Evolutionary conservation across 2,113 vertebrate species (phyloP).

Genomic region (Upupa epops): DNA sequence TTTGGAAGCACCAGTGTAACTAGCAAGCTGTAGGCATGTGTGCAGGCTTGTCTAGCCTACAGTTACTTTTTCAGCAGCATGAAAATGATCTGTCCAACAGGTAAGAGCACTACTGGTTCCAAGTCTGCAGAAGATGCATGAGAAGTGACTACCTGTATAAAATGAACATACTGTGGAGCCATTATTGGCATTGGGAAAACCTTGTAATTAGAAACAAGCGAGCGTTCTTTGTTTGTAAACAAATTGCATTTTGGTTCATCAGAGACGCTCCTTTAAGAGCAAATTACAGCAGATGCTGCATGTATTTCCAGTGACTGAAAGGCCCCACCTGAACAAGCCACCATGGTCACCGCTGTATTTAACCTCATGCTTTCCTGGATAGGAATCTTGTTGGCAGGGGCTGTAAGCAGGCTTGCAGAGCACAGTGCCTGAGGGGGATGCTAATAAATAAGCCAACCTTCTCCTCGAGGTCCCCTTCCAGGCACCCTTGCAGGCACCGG

Average conservation of each 20-base stretch:
- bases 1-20: slow-evolving; percentile 2
- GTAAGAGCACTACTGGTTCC: background rate
- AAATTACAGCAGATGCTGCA: slow-evolving; percentile 44
- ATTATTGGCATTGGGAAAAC: slow-evolving; percentile 51
- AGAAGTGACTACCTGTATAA: slow-evolving; percentile 51
- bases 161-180: slow-evolving; percentile 49
- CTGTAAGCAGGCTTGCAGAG: background rate
- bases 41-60: slow-evolving; percentile 11
- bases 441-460: slow-evolving; percentile 7
- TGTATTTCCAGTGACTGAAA: slow-evolving; percentile 28
- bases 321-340: slow-evolving; percentile 50
- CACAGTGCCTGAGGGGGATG: background rate
- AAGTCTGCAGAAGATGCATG: slow-evolving; percentile 10
- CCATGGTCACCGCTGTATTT: background rate
- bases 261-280: slow-evolving; percentile 55
- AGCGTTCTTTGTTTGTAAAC: slow-evolving; percentile 56
- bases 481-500: rapidly evolving
- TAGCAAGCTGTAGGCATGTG: background rate
- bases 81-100: slow-evolving; percentile 46
- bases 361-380: background rate
- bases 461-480: background rate
- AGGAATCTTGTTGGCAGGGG: slow-evolving; percentile 8
- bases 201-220: slow-evolving; percentile 34
- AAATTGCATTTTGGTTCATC: slow-evolving; percentile 47
- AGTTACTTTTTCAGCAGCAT: slow-evolving; percentile 37